Base-by-base conservation (phyloP, 2,113 vertebrate genomes). In the Lagopus muta region DNA sequence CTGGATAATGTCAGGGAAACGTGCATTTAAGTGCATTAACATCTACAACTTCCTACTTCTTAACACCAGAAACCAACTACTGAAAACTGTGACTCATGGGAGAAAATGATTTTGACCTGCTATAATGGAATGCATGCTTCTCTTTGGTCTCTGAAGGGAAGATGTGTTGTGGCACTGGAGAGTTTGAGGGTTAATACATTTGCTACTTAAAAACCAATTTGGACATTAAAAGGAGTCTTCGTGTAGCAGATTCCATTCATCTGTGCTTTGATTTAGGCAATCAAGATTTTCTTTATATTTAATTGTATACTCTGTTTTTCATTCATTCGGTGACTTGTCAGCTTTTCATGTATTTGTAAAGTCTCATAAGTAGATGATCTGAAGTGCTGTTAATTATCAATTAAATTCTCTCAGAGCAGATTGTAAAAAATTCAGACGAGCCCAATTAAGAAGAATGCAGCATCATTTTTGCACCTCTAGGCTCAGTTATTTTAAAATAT, bases 331-430 rank as follows among this genome's bases (percentile, higher is more conserved):
- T 96, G 90, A 96, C 66, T 90, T 93, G 86, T 93, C 94, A 90
- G 80, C 89, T 97, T 97, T 97, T 97, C 83, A 97, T 97, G 94
- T 97, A 94, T 96, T 97, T 97, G 97, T 89, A 93, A 97, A 96
- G 81, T 92, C 94, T 92, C 92, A 94, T 0, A 3, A 94, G 95
- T 81, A 95, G 93, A 94, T 70, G 93, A 95, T 97, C 93, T 88
- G 94, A 97, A 97, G 91, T 96, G 78, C 79, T 96, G 82, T 96
- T 98, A 98, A 97, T 97, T 97, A 97, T 97, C 94, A 98, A 97
- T 98, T 98, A 98, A 96, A 91, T 96, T 97, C 97, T 95, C 88
- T 96, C 71, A 79, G 78, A 94, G 92, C 92, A 93, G 82, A 96
- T 85, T 97, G 89, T 96, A 96, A 96, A 97, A 97, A 96, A 82